Evolutionary conservation across 2,113 vertebrate species (phyloP).

Genomic region (Ardeotis arabs): DNA sequence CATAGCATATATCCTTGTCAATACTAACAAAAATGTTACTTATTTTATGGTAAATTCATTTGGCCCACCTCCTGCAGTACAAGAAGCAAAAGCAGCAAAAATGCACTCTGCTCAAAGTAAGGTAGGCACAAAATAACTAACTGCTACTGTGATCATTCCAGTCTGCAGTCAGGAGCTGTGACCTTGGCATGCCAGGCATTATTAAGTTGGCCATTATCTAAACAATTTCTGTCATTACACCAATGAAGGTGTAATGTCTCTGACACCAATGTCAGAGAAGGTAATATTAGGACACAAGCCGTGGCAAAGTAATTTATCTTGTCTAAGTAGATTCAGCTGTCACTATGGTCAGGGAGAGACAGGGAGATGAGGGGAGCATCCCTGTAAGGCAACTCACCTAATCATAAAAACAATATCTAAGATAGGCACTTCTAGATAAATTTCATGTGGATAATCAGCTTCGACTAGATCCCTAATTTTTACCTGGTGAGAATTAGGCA

Average conservation of each 20-base stretch:
- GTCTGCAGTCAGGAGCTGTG: neutral
- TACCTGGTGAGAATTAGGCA: neutral
- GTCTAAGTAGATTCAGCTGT: neutral
- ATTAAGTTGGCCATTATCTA: neutral
- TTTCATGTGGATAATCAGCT: neutral
- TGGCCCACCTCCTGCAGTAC: neutral
- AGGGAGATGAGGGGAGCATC: neutral
- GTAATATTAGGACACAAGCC: neutral
- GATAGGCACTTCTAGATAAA: neutral
- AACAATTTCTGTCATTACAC: neutral
- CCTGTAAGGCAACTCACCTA: neutral
- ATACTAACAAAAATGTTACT: neutral
- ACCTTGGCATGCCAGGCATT: neutral
- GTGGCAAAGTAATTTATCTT: neutral
- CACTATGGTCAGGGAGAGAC: neutral
- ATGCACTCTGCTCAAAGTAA: neutral
- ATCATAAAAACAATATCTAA: neutral
- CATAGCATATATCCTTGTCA: neutral
- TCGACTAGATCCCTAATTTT: neutral
- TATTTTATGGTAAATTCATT: neutral
- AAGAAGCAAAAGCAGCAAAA: neutral
- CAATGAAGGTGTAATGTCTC: neutral
- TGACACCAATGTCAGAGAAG: neutral
- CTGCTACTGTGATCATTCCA: neutral
- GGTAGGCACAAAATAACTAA: neutral